Base-by-base conservation (phyloP, 2,888 invertebrate species). In the Apantesis nais region DNA sequence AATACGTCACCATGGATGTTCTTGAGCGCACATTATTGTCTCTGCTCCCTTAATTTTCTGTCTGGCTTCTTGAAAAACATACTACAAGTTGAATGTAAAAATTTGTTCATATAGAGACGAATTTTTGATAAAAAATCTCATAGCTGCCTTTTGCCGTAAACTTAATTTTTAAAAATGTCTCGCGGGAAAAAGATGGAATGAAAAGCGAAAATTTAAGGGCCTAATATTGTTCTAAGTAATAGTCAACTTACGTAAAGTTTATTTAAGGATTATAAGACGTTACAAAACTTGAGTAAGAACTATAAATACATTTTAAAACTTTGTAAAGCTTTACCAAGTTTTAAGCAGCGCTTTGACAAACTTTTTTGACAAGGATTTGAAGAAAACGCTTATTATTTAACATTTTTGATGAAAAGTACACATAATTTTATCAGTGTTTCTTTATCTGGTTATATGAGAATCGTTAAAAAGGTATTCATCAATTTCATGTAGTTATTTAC, bases 401-500 rank as follows among this genome's bases (percentile, higher is more conserved):
- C 62, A 12, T 14, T 52, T 39, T 41, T 39, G 25, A 52, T 7
- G 19, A 2, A 16, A 67, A 65, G 31, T 77, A 72, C 34, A 65
- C 68, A 71, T 79, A 73, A 79, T 79, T 76, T 76, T 65, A 62
- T 78, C 62, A 70, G 74, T 68, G 29, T 25, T 61, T 61, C 37
- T 72, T 63, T 22, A 65, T 25, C 55, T 52, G 29, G 52, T 71
- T 34, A 72, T 63, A 55, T 62, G 34, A 67, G 66, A 64, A 44
- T 58, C 67, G 62, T 68, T 69, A 65, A 48, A 68, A 73, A 70
- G 9, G 71, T 75, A 77, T 80, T 80, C 64, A 73, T 74, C 72
- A 77, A 71, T 72, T 70, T 60, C 29, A 44, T 48, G 66, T 73
- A 77, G 77, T 73, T 77, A 76, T 72, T 70, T 74, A 74, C 68